Evolutionary conservation across 2,888 invertebrate species (phyloP).

Genomic region (Sycophila texana): DNA sequence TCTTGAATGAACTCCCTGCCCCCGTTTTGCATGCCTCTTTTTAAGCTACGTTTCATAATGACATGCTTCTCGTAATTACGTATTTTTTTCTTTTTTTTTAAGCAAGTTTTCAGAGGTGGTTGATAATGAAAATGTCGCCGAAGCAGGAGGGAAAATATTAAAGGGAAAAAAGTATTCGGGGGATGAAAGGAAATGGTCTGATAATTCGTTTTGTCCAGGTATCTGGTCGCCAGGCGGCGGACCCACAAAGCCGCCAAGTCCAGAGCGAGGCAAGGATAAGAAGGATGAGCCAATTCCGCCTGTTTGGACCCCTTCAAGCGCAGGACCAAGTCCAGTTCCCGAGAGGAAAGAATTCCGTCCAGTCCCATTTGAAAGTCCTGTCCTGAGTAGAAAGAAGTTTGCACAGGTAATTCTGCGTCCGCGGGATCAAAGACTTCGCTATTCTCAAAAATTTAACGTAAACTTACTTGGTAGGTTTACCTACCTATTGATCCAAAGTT

Average conservation of each 20-base stretch:
- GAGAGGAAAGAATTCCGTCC: slow-evolving; percentile 89
- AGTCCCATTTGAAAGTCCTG: slow-evolving; percentile 85
- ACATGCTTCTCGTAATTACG: too few species aligned
- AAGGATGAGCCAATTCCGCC: slow-evolving; percentile 81
- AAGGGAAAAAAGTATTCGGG: neutral
- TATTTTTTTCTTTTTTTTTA: neutral
- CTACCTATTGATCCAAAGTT: too few species aligned
- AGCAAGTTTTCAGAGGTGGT: neutral
- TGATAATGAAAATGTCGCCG: neutral
- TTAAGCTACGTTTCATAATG: too few species aligned
- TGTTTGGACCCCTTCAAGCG: slow-evolving; percentile 87
- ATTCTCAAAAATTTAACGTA: too few species aligned
- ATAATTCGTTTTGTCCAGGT: slow-evolving; percentile 69
- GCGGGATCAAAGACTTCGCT: too few species aligned
- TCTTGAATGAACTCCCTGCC: slow-evolving; percentile 13
- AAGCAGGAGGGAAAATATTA: neutral
- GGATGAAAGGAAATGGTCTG: slow-evolving; percentile 18
- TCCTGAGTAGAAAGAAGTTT: slow-evolving; percentile 77
- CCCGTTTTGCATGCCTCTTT: neutral
- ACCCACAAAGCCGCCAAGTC: slow-evolving; percentile 69
- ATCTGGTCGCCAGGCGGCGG: slow-evolving; percentile 81
- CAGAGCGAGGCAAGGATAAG: slow-evolving; percentile 76
- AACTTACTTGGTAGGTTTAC: too few species aligned
- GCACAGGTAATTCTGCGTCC: slow-evolving; percentile 48
- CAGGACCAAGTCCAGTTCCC: slow-evolving; percentile 83